Percentiles rank a stretch among this genome's conserved stretches.
Evolutionary conservation across 2,888 invertebrate genomes (phyloP).

Genomic region (Brenthis daphne): DNA sequence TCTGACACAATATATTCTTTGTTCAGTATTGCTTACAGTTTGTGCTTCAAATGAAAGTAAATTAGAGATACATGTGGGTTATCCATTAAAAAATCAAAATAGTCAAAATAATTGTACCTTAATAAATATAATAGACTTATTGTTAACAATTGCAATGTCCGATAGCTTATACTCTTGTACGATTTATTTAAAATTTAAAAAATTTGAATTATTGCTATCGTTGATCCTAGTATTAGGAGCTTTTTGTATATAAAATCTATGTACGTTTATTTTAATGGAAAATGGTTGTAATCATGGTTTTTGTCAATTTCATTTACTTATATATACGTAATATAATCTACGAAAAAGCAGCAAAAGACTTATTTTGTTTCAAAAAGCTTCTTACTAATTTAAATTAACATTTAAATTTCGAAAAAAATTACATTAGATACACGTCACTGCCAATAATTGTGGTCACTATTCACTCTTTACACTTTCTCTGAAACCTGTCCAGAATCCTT

Average conservation of each 20-base stretch:
- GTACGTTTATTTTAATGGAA: constrained; percentile 5
- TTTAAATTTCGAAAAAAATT: constrained; percentile 23
- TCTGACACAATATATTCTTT: too few species aligned
- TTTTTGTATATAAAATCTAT: constrained; percentile 11
- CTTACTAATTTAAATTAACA: neutral
- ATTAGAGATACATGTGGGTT: too few species aligned
- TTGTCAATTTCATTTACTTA: constrained; percentile 12
- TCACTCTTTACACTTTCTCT: constrained; percentile 38
- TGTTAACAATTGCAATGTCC: neutral
- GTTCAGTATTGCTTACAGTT: too few species aligned
- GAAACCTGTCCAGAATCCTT: constrained; percentile 37
- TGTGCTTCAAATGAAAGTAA: too few species aligned
- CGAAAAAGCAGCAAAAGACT: constrained; percentile 10
- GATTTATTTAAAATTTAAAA: constrained; percentile 11
- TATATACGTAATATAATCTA: constrained; percentile 1
- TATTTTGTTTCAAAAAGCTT: constrained; percentile 11
- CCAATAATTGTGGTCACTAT: constrained; percentile 43
- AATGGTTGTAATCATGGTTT: constrained; percentile 20
- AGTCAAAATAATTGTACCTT: too few species aligned
- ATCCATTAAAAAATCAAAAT: too few species aligned
- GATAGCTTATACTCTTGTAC: neutral
- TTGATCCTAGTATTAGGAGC: constrained; percentile 16
- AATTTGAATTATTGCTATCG: constrained; percentile 10
- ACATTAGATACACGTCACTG: constrained; percentile 43
- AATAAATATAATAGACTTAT: neutral